Evolutionary conservation across 2,888 invertebrate species (phyloP).

Genomic region (Lochmaea crataegi): DNA sequence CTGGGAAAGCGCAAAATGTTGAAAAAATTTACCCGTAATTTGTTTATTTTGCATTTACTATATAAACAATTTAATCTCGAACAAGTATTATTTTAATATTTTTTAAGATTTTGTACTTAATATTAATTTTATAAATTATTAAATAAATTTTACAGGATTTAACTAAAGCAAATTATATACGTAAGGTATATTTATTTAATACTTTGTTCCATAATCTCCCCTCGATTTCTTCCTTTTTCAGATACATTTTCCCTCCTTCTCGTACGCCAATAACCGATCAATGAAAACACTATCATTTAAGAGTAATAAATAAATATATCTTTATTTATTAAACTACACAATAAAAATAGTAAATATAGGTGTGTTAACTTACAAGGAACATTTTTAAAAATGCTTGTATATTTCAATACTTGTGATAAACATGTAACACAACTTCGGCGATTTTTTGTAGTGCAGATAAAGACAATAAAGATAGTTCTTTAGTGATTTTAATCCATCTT

Average conservation of each 20-base stretch:
- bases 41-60: neutral
- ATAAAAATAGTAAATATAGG: constrained; percentile 32
- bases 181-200: neutral
- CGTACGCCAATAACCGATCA: neutral
- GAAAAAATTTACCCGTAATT: too few species aligned
- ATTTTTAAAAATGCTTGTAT: constrained; percentile 27
- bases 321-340: constrained; percentile 35
- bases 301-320: constrained; percentile 22
- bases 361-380: constrained; percentile 28
- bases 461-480: constrained; percentile 49
- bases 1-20: too few species aligned
- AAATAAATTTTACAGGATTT: neutral
- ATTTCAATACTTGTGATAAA: constrained; percentile 42
- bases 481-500: constrained; percentile 50
- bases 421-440: constrained; percentile 52
- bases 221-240: neutral
- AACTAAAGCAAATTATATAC: neutral
- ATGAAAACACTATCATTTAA: too few species aligned
- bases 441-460: constrained; percentile 51
- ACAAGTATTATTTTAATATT: constrained; percentile 27
- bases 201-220: too few species aligned
- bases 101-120: constrained; percentile 12
- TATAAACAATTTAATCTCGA: neutral
- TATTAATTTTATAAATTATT: neutral
- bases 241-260: neutral